Base-by-base conservation (phyloP, 2,113 vertebrate genomes). In the Apteryx mantelli region DNA sequence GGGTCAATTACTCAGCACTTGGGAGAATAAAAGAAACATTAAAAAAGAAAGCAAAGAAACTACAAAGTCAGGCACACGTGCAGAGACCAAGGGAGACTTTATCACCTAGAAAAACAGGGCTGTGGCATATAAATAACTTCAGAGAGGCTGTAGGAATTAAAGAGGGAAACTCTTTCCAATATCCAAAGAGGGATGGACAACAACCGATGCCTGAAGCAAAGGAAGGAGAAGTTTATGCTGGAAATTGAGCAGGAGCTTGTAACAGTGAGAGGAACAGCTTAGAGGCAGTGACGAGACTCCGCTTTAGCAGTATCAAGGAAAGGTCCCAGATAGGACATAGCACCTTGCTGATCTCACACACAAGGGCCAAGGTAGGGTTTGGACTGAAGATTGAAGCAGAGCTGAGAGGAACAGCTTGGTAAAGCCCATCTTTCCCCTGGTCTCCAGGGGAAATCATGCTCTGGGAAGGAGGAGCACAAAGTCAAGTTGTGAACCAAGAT, bases 51-150 rank as follows among this genome's bases (percentile, higher is more conserved):
- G 38, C 7, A 17, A 36, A n/a, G 77, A 52, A 5, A 3, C 6
- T 5, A 13, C 8, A 36, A 11, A 55, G 8, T 8, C 28, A 19
- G 44, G 26, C 3, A 3, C 4, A 2, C 1, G 28, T 53, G 38
- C 28, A 18, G 46, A 12, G 48, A 82, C 22, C 38, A 30, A 82
- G 11, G 6, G 36, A 40, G 34, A 5, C 20, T 7, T 52, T 46
- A 10, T 32, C 3, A 0, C 30, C 36, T 30, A 38, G 79, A 14
- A 40, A 65, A 25, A 6, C 42, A 21, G 65, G 42, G 28, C 34
- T 25, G 66, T 22, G 46, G 24, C 20, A 26, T 26, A 9, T 10
- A 19, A 2, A 1, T 1, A 20, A 5, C 74, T 8, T 6, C 53
- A 19, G 61, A 10, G 66, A 7, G 44, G 28, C 19, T 53, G 48